Evolutionary conservation across 2,797 vertebrate genomes (phyloP).

Genomic region (Chelonia mydas): DNA sequence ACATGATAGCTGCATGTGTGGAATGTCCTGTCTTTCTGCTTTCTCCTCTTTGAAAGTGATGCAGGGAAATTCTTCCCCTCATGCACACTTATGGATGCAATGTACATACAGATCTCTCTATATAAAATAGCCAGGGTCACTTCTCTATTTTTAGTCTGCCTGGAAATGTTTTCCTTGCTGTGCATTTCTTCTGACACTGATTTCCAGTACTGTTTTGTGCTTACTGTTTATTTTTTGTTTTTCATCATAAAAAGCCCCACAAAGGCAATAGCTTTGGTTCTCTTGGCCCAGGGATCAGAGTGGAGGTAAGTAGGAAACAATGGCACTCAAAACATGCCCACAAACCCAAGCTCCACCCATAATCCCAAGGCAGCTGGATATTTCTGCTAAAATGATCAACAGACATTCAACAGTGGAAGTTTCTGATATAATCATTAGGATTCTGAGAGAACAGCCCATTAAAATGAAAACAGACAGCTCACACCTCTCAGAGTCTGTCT

Average conservation of each 20-base stretch:
- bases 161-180: constrained; percentile 37
- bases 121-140: constrained; percentile 47
- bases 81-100: background rate
- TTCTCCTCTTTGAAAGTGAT: fast-evolving
- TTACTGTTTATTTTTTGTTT: background rate
- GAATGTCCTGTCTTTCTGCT: background rate
- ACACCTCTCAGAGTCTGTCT: background rate
- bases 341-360: fast-evolving
- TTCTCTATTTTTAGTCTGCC: constrained; percentile 52
- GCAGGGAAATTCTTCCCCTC: background rate
- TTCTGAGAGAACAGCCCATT: background rate
- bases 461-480: background rate
- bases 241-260: background rate
- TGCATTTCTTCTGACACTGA: background rate
- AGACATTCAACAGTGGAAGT: background rate
- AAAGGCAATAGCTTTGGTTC: background rate
- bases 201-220: background rate
- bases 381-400: background rate
- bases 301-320: background rate
- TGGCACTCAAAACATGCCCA: no score
- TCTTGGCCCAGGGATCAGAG: background rate
- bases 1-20: background rate
- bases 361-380: background rate
- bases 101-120: background rate
- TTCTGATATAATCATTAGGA: background rate